Evolutionary conservation across 2,888 invertebrate genomes (phyloP).

Genomic region (Galerucella nymphaeae): DNA sequence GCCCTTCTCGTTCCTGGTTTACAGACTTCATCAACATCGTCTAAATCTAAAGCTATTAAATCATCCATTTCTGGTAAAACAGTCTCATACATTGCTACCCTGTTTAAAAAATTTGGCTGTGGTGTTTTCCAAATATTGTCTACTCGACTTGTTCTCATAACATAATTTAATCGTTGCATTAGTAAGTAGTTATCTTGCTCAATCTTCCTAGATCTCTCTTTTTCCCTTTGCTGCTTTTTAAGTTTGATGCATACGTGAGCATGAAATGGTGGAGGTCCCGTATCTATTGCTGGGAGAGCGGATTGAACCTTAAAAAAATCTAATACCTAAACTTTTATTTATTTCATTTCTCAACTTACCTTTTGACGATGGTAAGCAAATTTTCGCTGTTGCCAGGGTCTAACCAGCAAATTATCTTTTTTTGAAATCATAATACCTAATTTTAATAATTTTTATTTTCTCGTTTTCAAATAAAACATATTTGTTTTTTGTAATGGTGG

Average conservation of each 20-base stretch:
- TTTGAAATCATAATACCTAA: constrained; percentile 72
- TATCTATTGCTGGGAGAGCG: constrained; percentile 77
- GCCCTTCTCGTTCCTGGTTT: constrained; percentile 44
- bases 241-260: constrained; percentile 76
- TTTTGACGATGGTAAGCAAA: constrained; percentile 78
- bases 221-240: constrained; percentile 77
- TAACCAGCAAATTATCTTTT: constrained; percentile 75
- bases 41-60: constrained; percentile 40
- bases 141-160: constrained; percentile 75
- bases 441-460: neutral
- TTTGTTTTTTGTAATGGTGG: constrained; percentile 11
- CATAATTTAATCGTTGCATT: constrained; percentile 73
- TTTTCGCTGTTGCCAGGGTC: constrained; percentile 77
- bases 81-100: constrained; percentile 47
- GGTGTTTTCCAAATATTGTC: constrained; percentile 76
- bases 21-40: constrained; percentile 32
- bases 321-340: constrained; percentile 25
- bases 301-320: constrained; percentile 67
- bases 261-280: constrained; percentile 71
- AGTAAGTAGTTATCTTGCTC: constrained; percentile 77
- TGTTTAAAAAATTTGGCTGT: constrained; percentile 67
- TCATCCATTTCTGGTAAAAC: constrained; percentile 46
- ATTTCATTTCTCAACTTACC: constrained; percentile 60
- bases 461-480: neutral
- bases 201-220: constrained; percentile 73